Percentiles rank a stretch among this genome's conserved stretches.
phyloP scores from a whole-genome alignment of 2,797 vertebrate genomes.

The Sebastes itinus region DNA sequence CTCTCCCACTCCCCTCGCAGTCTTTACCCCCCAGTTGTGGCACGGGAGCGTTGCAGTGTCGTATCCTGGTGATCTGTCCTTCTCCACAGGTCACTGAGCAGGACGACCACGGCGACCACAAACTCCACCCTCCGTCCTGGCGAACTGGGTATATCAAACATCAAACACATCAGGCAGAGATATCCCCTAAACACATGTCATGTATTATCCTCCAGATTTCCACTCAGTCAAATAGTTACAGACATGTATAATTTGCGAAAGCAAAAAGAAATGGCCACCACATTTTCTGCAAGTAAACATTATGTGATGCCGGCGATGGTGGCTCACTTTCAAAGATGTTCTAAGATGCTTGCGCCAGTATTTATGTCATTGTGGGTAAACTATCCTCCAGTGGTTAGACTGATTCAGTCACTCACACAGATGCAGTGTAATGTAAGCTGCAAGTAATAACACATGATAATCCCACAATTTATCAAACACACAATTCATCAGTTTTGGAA shows the following conservation, averaged over 20 bases:
- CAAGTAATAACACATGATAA: conserved; percentile 43
- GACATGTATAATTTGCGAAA: conserved; percentile 42
- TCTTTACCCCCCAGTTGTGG: conserved; percentile 94
- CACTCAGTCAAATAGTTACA: conserved; percentile 28
- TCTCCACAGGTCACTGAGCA: conserved; percentile 95
- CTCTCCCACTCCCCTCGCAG: conserved; percentile 91
- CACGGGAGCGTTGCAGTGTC: conserved; percentile 95
- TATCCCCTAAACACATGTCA: conserved; percentile 28
- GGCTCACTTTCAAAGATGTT: conserved; percentile 51
- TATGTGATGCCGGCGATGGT: conserved; percentile 27
- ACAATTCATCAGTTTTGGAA: conserved; percentile 20
- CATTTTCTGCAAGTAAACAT: conserved; percentile 58
- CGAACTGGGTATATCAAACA: conserved; percentile 82
- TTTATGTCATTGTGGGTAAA: conserved; percentile 62
- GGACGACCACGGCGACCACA: conserved; percentile 98
- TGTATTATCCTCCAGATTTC: conserved; percentile 32
- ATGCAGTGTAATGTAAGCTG: conserved; percentile 38
- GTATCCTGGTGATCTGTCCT: conserved; percentile 95
- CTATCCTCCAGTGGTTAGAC: conserved; percentile 45
- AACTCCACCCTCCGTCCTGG: conserved; percentile 97
- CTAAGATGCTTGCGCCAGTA: conserved; percentile 33
- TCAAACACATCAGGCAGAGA: conserved; percentile 34
- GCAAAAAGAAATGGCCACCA: conserved; percentile 12
- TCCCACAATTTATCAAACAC: conserved; percentile 32
- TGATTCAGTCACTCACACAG: conserved; percentile 48